phyloP scores from a whole-genome alignment of 2,113 vertebrate species.

The Columbina picui region DNA sequence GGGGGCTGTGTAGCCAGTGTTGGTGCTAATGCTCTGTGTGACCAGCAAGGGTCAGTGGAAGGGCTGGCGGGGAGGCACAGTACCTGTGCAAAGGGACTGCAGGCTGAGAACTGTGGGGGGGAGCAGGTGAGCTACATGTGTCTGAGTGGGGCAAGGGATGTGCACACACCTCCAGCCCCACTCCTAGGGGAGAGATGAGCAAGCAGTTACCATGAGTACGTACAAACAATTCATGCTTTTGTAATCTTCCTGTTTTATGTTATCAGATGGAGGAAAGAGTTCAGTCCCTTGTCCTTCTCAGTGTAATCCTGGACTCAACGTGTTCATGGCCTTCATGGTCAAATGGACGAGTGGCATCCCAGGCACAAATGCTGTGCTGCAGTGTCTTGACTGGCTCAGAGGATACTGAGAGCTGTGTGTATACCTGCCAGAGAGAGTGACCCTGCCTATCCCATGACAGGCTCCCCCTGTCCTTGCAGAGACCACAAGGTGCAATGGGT shows the following conservation, averaged over 20 bases:
- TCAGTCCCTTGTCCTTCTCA: not conserved
- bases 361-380: not conserved
- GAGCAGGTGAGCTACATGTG: accelerated
- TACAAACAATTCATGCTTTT: not conserved
- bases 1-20: not conserved
- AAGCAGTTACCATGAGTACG: accelerated
- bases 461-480: accelerated
- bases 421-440: not conserved
- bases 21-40: not conserved
- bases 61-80: accelerated
- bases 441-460: not conserved
- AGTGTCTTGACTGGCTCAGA: not conserved
- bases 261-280: not conserved
- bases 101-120: not conserved
- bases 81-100: not conserved
- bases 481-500: not conserved
- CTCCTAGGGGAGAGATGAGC: not conserved
- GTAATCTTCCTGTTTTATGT: not conserved
- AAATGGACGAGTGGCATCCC: not conserved
- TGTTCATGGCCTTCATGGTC: accelerated
- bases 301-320: accelerated
- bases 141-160: not conserved
- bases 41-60: not conserved
- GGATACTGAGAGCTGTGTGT: not conserved
- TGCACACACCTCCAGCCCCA: not conserved